Conservation (phyloP, 2,113 vertebrate genomes). For the Pseudorasbora parva region DNA sequence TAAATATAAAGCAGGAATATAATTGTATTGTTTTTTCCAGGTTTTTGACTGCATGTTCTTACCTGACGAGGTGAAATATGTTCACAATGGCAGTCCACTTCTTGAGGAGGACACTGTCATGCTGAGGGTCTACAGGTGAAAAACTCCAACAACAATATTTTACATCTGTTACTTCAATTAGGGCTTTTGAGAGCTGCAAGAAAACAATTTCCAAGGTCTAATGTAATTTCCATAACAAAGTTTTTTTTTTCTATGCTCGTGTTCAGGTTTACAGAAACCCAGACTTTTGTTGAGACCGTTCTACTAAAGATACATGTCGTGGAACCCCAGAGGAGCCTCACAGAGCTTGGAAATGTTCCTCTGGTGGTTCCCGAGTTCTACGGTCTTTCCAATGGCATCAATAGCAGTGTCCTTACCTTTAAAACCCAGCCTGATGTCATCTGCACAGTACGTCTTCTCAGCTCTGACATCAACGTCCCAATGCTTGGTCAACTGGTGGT, state of each 20-base stretch:
- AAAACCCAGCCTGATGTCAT: not conserved
- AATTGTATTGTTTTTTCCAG: constrained; percentile 57
- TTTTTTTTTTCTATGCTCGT: constrained; percentile 36
- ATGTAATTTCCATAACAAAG: not conserved
- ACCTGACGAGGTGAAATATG: constrained; percentile 69
- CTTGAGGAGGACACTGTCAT: constrained; percentile 72
- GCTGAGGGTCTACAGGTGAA: constrained; percentile 74
- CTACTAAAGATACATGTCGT: constrained; percentile 66
- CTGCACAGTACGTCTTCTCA: constrained; percentile 69
- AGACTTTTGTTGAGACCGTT: constrained; percentile 73
- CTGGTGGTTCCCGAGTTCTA: constrained; percentile 77
- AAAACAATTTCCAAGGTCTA: not conserved
- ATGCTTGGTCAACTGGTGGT: constrained; percentile 68
- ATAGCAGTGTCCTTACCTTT: constrained; percentile 70
- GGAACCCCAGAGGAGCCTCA: constrained; percentile 61
- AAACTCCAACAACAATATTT: not conserved
- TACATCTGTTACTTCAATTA: not conserved
- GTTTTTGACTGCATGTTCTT: constrained; percentile 78
- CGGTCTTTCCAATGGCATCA: constrained; percentile 71
- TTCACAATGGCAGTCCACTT: constrained; percentile 71
- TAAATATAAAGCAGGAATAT: constrained; percentile 16
- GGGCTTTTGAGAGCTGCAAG: not conserved
- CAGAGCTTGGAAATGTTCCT: constrained; percentile 65
- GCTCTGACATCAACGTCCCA: constrained; percentile 63
- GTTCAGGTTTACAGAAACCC: constrained; percentile 77